These are phyloP conservation scores for Lycia hirtaria DNA, from an alignment of 2,888 invertebrate genomes.

Conservation along the genomic window DNA sequence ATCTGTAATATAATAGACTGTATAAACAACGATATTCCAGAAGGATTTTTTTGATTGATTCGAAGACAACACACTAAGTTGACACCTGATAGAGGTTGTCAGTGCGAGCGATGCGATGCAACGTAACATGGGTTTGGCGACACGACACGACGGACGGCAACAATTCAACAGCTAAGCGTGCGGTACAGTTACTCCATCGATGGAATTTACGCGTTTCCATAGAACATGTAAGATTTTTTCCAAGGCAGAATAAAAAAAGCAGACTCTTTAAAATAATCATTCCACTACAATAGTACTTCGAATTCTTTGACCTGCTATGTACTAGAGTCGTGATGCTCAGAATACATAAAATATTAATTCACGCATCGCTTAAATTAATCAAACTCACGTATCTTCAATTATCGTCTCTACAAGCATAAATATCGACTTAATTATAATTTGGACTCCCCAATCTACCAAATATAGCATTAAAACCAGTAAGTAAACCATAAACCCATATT, in stretches of 20 bases:
- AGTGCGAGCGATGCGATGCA: conserved; percentile 17
- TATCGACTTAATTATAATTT: conserved; percentile 13
- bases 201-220: conserved; percentile 50
- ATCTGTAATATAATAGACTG: no score
- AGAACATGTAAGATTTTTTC: conserved; percentile 35
- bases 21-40: no score
- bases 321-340: no score
- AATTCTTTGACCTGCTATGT: no score
- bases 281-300: no score
- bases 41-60: not conserved
- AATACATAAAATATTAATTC: no score
- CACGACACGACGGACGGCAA: conserved; percentile 50
- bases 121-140: conserved; percentile 46
- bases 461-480: conserved; percentile 40
- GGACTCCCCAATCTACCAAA: conserved; percentile 33
- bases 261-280: no score
- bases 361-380: not conserved
- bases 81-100: not conserved
- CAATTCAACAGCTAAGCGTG: conserved; percentile 59
- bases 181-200: conserved; percentile 60
- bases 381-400: conserved; percentile 1
- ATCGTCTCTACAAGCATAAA: conserved; percentile 1
- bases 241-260: not conserved
- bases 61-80: not conserved
- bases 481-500: conserved; percentile 40